These are phyloP conservation scores for Lepidurus apus DNA, from an alignment of 1,140 invertebrate species.

Conservation along the genomic window DNA sequence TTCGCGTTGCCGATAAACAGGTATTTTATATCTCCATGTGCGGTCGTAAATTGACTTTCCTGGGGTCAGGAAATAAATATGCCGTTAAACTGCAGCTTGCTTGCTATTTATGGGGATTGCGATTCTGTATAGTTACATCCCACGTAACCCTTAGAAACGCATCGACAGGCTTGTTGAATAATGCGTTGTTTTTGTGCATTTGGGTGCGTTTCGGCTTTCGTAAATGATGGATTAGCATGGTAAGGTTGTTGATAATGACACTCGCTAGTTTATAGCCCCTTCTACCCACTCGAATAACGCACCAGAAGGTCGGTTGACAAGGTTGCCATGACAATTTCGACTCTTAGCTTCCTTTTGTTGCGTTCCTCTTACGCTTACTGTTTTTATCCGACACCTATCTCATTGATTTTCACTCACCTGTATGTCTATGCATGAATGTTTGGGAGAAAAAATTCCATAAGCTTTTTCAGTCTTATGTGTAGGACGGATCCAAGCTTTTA, in stretches of 20 bases:
- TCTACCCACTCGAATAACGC: not conserved
- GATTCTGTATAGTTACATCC: too few species aligned
- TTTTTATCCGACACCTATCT: not conserved
- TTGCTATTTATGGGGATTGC: too few species aligned
- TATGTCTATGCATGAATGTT: not conserved
- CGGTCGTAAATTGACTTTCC: too few species aligned
- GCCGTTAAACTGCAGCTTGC: not conserved
- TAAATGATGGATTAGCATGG: not conserved
- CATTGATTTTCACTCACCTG: constrained; percentile 23
- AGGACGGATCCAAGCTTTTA: too few species aligned
- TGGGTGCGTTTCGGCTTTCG: not conserved
- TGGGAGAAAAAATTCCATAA: not conserved
- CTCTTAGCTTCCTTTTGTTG: not conserved
- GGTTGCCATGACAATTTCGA: not conserved
- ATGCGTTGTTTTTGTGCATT: not conserved
- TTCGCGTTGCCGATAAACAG: constrained; percentile 5
- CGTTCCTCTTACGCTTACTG: not conserved
- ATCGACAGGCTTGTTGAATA: not conserved
- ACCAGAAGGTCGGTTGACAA: constrained; percentile 18
- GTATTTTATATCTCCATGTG: not conserved
- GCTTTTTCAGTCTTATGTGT: too few species aligned
- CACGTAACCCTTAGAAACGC: not conserved
- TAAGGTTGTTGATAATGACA: constrained; percentile 28
- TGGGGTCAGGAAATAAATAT: too few species aligned
- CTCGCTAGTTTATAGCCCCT: constrained; percentile 22